phyloP scores from a whole-genome alignment of 2,888 invertebrate species.

The Agrochola lychnidis region DNA sequence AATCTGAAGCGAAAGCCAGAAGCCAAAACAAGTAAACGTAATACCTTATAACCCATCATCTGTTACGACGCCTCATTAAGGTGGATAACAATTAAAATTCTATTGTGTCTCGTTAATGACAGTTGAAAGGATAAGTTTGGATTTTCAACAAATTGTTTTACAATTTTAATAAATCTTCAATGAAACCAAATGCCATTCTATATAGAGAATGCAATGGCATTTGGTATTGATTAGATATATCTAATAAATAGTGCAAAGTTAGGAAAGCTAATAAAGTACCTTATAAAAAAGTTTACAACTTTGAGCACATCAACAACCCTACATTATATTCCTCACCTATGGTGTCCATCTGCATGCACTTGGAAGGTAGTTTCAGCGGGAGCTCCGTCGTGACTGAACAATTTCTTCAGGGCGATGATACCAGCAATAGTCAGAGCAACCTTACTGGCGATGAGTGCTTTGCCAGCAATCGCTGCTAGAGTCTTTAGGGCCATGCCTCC shows the following conservation, averaged over 20 bases:
- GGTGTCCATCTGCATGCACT: conserved; percentile 93
- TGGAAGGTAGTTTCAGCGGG: conserved; percentile 92
- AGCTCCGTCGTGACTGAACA: conserved; percentile 92
- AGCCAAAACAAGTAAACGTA: neutral
- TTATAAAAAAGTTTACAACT: neutral
- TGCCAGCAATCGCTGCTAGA: conserved; percentile 93
- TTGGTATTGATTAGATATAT: too few species aligned
- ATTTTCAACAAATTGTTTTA: neutral
- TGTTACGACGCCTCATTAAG: too few species aligned
- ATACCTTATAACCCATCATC: too few species aligned
- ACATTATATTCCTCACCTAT: conserved; percentile 84
- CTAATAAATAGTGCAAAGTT: conserved; percentile 20
- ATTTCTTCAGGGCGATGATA: conserved; percentile 93
- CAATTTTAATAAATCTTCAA: neutral
- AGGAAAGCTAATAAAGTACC: conserved; percentile 12
- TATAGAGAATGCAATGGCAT: too few species aligned
- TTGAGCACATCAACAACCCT: neutral
- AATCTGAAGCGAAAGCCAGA: conserved; percentile 46
- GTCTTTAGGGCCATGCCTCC: conserved; percentile 93
- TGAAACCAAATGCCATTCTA: neutral
- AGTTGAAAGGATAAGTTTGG: too few species aligned
- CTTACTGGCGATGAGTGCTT: conserved; percentile 93
- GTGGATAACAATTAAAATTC: too few species aligned
- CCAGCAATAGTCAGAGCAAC: conserved; percentile 93
- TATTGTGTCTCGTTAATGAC: too few species aligned